Evolutionary conservation across 2,797 vertebrate genomes (phyloP).

Genomic region (Lerista edwardsae): DNA sequence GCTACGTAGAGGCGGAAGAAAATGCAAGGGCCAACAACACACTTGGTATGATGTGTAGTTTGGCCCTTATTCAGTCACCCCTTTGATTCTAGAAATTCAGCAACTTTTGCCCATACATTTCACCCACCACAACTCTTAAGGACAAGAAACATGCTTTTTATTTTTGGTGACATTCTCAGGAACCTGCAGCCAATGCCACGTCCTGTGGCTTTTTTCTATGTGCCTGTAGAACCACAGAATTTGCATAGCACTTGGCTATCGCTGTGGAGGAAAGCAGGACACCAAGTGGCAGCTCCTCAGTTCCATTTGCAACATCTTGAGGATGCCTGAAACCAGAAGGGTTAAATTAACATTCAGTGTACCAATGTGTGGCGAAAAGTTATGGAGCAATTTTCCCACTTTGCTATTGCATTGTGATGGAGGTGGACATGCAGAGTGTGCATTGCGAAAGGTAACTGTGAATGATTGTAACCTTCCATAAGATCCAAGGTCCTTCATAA

Average conservation of each 20-base stretch:
- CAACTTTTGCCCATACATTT: too few relatives aligned
- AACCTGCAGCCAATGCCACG: background rate
- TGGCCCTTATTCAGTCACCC: background rate
- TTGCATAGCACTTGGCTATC: background rate
- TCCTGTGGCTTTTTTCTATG: background rate
- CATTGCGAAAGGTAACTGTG: constrained; percentile 17
- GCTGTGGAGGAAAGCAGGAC: background rate
- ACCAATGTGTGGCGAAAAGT: constrained; percentile 32
- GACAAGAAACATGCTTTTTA: background rate
- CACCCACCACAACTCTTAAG: background rate
- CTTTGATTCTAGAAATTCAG: background rate
- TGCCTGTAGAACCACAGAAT: background rate
- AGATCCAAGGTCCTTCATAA: too few relatives aligned
- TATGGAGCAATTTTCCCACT: constrained; percentile 53
- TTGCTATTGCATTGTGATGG: constrained; percentile 47
- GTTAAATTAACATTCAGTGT: constrained; percentile 23
- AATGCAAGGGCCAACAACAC: too few relatives aligned
- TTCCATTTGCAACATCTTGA: background rate
- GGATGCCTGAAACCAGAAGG: constrained; percentile 35
- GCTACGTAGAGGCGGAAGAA: too few relatives aligned
- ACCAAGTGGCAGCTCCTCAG: rapidly evolving
- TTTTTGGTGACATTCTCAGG: too few relatives aligned
- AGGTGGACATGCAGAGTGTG: background rate
- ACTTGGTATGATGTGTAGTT: too few relatives aligned
- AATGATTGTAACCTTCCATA: background rate